A percentile compares a stretch with the other conserved stretches of the same genome.
Evolutionary conservation across 2,113 vertebrate genomes (phyloP).

Genomic region (Neopipo cinnamomea): DNA sequence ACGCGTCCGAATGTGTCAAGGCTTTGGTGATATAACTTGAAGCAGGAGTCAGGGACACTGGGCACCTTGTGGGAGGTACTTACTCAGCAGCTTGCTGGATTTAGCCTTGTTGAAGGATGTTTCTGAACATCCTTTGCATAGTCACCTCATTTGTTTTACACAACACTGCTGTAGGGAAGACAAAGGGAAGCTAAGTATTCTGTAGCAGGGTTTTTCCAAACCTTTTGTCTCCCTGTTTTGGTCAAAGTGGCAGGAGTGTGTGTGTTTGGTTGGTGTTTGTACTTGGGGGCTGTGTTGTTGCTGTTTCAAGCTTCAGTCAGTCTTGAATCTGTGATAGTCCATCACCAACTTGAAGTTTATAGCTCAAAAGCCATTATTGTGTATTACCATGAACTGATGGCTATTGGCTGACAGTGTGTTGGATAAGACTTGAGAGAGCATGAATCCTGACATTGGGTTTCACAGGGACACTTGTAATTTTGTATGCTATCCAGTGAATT

Average conservation of each 20-base stretch:
- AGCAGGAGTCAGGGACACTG: constrained; percentile 12
- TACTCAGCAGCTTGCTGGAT: constrained; percentile 29
- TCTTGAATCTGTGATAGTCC: not conserved
- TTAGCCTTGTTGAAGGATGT: constrained; percentile 5
- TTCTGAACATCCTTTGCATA: not conserved
- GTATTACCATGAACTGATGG: not conserved
- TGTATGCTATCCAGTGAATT: not conserved
- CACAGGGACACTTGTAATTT: not conserved
- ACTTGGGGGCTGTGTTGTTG: not conserved
- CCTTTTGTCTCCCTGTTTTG: accelerated
- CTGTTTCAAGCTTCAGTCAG: not conserved
- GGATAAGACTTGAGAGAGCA: not conserved
- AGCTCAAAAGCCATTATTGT: not conserved
- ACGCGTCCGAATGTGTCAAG: constrained; percentile 56
- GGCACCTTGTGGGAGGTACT: constrained; percentile 25
- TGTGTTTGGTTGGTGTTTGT: not conserved
- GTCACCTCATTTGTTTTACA: not conserved
- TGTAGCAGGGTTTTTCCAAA: not conserved
- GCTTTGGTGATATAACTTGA: not conserved
- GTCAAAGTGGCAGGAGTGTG: not conserved
- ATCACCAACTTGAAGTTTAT: not conserved
- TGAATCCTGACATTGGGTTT: not conserved
- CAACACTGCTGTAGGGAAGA: not conserved
- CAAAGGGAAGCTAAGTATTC: not conserved
- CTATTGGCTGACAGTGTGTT: not conserved